Base-by-base conservation (phyloP, 2,888 invertebrate species). In the Dryocosmus kuriphilus region DNA sequence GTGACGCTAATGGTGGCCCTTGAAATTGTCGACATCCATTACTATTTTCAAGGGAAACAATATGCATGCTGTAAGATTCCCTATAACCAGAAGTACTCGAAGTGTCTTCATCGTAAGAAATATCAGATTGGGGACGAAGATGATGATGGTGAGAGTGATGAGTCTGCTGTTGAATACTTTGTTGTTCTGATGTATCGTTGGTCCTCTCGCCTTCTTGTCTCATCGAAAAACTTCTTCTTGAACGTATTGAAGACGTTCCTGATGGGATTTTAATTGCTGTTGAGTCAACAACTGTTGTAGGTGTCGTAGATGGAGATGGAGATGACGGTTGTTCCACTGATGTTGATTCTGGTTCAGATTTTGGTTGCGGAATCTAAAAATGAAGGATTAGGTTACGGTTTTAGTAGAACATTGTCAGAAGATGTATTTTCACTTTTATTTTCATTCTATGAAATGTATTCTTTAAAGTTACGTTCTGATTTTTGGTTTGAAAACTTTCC, bases 21-120 rank as follows among this genome's bases (percentile, higher is more conserved):
- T 55, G 74, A 11, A 77, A 78, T 24, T 77, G 82, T 27, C 79
- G 80, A 67, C 71, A 78, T 38, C 79, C 79, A 27, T 80, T 82
- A 41, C 82, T 82, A 91, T 93, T 93, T 80, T 94, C 94, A 82
- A 94, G 89, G 85, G 94, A 94, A 51, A 94, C 94, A 82, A 93
- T 92, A 82, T 95, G 94, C 83, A 95, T 93, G 77, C 93, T 94
- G 90, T 93, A 94, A 90, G 96, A 96, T 86, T 95, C 95, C 38
- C 94, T 93, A 91, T 97, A 97, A 81, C 97, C 97, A 1, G 97
- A 97, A 24, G 97, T 97, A 85, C 97, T 97, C 0, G 97, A 97
- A 0, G 91, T 90, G 89, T 96, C 95, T 89, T 96, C 96, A 90
- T 96, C 96, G 94, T 96, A 96, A 0, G 96, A 96, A 4, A 96